Evolutionary conservation across 2,888 invertebrate species (phyloP).

Genomic region (Leistus spinibarbis): DNA sequence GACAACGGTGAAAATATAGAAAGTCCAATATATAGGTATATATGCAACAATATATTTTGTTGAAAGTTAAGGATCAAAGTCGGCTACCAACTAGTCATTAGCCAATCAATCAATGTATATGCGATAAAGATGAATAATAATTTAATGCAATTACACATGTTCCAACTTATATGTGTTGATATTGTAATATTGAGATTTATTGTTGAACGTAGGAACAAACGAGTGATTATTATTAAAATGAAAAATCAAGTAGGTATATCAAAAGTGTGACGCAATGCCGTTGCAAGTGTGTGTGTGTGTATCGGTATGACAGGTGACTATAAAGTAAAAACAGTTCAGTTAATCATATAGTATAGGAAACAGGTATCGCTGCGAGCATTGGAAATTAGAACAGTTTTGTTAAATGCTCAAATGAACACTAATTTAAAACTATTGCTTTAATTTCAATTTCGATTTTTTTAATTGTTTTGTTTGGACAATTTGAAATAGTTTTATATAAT

Average conservation of each 20-base stretch:
- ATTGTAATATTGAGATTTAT: constrained; percentile 21
- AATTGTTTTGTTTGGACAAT: not conserved
- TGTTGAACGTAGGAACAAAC: not conserved
- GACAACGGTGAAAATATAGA: constrained; percentile 20
- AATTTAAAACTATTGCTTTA: not conserved
- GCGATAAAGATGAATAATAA: constrained; percentile 28
- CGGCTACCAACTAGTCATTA: not conserved
- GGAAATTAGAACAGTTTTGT: constrained; percentile 26
- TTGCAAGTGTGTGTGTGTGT: constrained; percentile 3
- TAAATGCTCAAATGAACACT: constrained; percentile 16
- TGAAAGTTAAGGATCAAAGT: not conserved
- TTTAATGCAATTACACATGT: constrained; percentile 31
- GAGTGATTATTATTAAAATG: not conserved
- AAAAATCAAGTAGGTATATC: not conserved
- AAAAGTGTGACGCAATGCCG: constrained; percentile 13
- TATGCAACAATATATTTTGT: not conserved
- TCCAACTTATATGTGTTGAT: constrained; percentile 17
- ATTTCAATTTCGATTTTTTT: too few species aligned
- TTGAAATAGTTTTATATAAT: not conserved
- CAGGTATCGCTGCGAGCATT: constrained; percentile 17
- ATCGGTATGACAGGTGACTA: constrained; percentile 17
- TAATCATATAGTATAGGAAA: constrained; percentile 24
- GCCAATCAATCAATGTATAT: constrained; percentile 12
- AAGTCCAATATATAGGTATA: not conserved
- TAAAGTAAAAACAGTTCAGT: constrained; percentile 6